A percentile compares a stretch with the other conserved stretches of the same genome.
Evolutionary conservation across 2,888 invertebrate genomes (phyloP).

Genomic region (Camponotus fellah): DNA sequence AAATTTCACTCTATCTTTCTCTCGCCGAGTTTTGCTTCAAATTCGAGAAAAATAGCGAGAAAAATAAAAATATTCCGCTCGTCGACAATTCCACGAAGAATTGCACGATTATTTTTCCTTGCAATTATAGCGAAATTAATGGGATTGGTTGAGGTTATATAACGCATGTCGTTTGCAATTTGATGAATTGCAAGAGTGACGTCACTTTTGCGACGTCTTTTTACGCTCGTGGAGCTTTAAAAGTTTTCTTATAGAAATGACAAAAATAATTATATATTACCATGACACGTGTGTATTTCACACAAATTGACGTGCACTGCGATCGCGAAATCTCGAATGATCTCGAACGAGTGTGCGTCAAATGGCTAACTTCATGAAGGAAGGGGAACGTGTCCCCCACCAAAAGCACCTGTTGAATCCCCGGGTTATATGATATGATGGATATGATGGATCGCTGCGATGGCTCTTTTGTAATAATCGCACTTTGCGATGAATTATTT

Average conservation of each 20-base stretch:
- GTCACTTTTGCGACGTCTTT: not conserved
- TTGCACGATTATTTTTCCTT: not conserved
- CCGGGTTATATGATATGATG: conserved; percentile 6
- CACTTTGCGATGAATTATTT: not conserved
- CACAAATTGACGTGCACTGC: not conserved
- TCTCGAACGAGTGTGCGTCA: conserved; percentile 11
- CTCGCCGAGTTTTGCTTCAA: not conserved
- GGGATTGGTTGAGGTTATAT: conserved; percentile 12
- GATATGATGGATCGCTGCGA: conserved; percentile 3
- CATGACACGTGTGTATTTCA: not conserved
- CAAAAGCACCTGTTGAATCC: conserved; percentile 43
- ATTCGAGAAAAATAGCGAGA: not conserved
- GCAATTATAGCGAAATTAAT: not conserved
- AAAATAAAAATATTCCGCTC: not conserved
- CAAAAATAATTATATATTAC: not conserved
- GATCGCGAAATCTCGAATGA: conserved; percentile 1
- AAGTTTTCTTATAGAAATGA: not conserved
- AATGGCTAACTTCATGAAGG: not conserved
- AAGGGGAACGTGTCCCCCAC: not conserved
- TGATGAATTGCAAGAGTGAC: conserved; percentile 13
- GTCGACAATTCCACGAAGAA: not conserved
- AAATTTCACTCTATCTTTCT: not conserved
- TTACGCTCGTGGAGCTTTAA: not conserved
- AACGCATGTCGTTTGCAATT: not conserved
- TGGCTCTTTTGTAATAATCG: not conserved